Evolutionary conservation across 2,113 vertebrate species (phyloP).

Genomic region (Polypterus senegalus): DNA sequence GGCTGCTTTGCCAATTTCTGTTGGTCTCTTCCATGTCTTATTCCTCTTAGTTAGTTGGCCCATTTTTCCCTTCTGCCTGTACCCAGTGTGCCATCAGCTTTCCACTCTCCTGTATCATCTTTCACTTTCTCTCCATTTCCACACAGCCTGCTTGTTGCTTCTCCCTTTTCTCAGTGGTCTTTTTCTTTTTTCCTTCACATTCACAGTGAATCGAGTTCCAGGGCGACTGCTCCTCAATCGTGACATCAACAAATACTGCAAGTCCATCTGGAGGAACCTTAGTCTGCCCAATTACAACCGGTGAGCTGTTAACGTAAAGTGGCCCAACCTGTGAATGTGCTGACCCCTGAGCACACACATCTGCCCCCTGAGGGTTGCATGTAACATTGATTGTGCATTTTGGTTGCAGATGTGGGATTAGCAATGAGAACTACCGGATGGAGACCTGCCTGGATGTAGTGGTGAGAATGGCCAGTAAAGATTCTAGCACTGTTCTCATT

Average conservation of each 20-base stretch:
- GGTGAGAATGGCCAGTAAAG: slow-evolving; percentile 24
- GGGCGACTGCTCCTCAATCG: slow-evolving; percentile 42
- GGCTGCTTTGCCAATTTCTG: too few relatives aligned
- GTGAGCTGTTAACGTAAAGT: slow-evolving; percentile 11
- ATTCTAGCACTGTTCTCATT: neutral
- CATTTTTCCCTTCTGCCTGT: too few relatives aligned
- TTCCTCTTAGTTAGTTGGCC: too few relatives aligned
- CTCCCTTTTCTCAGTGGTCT: neutral
- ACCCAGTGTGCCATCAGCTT: too few relatives aligned
- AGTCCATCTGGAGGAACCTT: slow-evolving; percentile 50
- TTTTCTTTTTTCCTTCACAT: neutral
- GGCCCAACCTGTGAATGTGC: too few relatives aligned
- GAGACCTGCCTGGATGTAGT: slow-evolving; percentile 49
- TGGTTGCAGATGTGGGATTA: slow-evolving; percentile 43
- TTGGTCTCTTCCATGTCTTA: too few relatives aligned
- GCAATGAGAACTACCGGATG: slow-evolving; percentile 37
- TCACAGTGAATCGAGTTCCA: slow-evolving; percentile 30
- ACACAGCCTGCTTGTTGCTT: too few relatives aligned
- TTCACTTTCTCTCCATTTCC: too few relatives aligned
- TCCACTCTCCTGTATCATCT: too few relatives aligned
- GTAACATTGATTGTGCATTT: too few relatives aligned
- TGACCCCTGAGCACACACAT: too few relatives aligned
- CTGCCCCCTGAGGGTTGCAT: too few relatives aligned
- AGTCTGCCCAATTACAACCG: slow-evolving; percentile 45
- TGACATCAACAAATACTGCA: slow-evolving; percentile 56